Percentiles rank a stretch among this genome's conserved stretches.
These are phyloP conservation scores for Leiothrix lutea DNA, from an alignment of 2,113 vertebrate species.

Conservation along the genomic window DNA sequence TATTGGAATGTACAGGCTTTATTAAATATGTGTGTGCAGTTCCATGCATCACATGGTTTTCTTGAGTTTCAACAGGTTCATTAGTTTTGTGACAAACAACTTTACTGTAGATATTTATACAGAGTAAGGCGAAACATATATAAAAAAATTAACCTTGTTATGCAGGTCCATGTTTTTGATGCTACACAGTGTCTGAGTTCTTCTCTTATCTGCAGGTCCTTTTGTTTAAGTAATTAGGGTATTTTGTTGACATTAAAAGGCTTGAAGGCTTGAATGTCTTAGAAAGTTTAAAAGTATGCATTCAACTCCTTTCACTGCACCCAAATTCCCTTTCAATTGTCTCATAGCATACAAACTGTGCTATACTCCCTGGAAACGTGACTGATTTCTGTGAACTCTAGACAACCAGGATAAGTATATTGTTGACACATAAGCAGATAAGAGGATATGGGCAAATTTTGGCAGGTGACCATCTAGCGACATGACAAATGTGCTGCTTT, in stretches of 20 bases:
- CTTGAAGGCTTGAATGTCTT: background rate
- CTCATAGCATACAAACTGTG: background rate
- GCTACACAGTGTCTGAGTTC: background rate
- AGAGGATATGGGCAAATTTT: background rate
- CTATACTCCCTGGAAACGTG: background rate
- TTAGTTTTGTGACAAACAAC: constrained; percentile 23
- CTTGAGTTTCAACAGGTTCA: constrained; percentile 4
- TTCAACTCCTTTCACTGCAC: background rate
- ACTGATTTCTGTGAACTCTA: background rate
- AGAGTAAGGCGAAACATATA: background rate
- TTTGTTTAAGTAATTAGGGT: background rate
- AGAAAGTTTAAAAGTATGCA: background rate
- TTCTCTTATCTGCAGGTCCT: background rate
- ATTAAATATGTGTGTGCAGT: constrained; percentile 41
- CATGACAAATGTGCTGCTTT: constrained; percentile 2
- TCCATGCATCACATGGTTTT: constrained; percentile 31
- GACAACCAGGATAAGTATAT: background rate
- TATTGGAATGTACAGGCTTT: background rate
- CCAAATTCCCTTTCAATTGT: background rate
- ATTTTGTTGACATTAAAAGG: background rate
- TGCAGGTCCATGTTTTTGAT: background rate
- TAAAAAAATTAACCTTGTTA: background rate
- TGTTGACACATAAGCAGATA: background rate
- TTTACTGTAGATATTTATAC: background rate
- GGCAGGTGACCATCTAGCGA: constrained; percentile 29